These are phyloP conservation scores for Bombus affinis DNA, from an alignment of 1,140 invertebrate species.

Conservation along the genomic window DNA sequence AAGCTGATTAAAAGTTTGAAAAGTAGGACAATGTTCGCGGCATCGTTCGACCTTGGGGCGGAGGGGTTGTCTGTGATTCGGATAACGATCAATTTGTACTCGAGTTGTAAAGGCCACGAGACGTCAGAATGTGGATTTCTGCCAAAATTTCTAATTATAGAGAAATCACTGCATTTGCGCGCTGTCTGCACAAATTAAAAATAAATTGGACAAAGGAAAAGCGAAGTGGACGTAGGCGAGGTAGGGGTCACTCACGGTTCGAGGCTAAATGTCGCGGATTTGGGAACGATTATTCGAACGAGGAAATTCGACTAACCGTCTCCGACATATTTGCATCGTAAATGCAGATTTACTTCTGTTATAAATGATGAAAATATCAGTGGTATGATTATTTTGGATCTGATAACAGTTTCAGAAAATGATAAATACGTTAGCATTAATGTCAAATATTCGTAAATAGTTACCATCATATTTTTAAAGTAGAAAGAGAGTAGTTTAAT, in stretches of 20 bases:
- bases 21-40: background rate
- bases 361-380: too few relatives aligned
- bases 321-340: too few relatives aligned
- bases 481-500: too few relatives aligned
- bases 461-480: too few relatives aligned
- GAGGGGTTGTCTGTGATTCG: background rate
- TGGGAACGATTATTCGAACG: background rate
- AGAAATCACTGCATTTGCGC: slow-evolving; percentile 64
- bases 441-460: too few relatives aligned
- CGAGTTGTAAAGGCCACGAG: slow-evolving; percentile 34
- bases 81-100: slow-evolving; percentile 46
- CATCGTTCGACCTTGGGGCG: background rate
- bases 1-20: slow-evolving; percentile 14
- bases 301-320: background rate
- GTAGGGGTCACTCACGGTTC: background rate
- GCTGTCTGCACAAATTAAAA: slow-evolving; percentile 77
- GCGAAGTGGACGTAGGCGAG: slow-evolving; percentile 13
- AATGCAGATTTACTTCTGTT: too few relatives aligned
- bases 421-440: too few relatives aligned
- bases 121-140: slow-evolving; percentile 36
- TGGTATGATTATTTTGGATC: too few relatives aligned
- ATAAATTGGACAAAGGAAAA: slow-evolving; percentile 67
- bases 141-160: slow-evolving; percentile 75
- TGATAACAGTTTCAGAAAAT: too few relatives aligned
- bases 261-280: slow-evolving; percentile 4